A percentile compares a stretch with the other conserved stretches of the same genome.
Evolutionary conservation across 2,888 invertebrate species (phyloP).

Genomic region (Nomada hirtipes): DNA sequence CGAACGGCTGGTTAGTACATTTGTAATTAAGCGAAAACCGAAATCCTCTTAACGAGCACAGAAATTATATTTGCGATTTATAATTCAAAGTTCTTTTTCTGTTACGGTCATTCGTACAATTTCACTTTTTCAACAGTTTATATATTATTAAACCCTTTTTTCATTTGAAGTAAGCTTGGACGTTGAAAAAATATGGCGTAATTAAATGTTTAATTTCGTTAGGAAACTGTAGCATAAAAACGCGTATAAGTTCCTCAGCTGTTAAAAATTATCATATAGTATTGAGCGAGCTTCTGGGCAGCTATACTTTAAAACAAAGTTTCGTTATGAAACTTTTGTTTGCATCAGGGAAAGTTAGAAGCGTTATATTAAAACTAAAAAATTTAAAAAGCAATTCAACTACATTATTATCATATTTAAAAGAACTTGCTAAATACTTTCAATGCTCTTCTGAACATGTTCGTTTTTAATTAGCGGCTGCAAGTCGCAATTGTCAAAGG

Average conservation of each 20-base stretch:
- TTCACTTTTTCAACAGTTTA: neutral
- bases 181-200: neutral
- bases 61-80: neutral
- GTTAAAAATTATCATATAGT: conserved; percentile 4
- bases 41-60: no score
- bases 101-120: neutral
- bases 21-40: neutral
- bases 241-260: conserved; percentile 10
- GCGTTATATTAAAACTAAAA: neutral
- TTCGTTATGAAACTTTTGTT: conserved; percentile 6
- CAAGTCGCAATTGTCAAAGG: neutral
- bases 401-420: neutral
- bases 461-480: neutral
- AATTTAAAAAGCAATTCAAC: neutral
- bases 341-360: no score
- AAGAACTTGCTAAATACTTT: neutral
- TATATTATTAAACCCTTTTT: neutral
- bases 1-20: neutral
- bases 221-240: conserved; percentile 7
- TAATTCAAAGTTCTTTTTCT: neutral
- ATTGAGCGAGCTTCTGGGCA: conserved; percentile 7
- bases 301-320: conserved; percentile 11
- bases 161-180: neutral
- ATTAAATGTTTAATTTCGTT: conserved; percentile 18
- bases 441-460: neutral